phyloP scores from a whole-genome alignment of 2,888 invertebrate genomes.

The Nebria salina region DNA sequence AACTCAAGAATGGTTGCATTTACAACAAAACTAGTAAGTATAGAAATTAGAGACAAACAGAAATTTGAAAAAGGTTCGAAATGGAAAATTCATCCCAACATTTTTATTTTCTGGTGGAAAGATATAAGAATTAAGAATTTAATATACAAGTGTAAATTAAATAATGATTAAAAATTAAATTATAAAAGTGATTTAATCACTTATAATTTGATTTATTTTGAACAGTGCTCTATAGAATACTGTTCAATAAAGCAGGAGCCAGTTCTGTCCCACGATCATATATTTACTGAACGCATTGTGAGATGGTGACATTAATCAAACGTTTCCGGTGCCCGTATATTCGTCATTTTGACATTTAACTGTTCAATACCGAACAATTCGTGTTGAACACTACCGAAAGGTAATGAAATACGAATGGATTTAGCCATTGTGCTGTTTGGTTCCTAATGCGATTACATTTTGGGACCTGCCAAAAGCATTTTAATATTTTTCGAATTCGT shows the following conservation, averaged over 20 bases:
- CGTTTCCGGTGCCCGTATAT: constrained; percentile 42
- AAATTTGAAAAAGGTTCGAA: too few relatives aligned
- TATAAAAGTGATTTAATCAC: not conserved
- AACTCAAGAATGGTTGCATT: too few relatives aligned
- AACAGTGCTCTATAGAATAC: not conserved
- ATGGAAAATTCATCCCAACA: too few relatives aligned
- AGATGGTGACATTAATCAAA: constrained; percentile 33
- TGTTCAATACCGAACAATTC: constrained; percentile 12
- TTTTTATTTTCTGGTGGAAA: too few relatives aligned
- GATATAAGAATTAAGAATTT: too few relatives aligned
- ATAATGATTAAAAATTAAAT: not conserved
- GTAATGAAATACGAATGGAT: constrained; percentile 2
- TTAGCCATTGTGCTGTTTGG: not conserved
- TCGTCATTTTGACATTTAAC: constrained; percentile 41
- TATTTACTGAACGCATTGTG: constrained; percentile 25
- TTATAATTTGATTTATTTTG: not conserved
- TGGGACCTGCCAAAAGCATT: not conserved
- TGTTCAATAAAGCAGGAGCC: not conserved
- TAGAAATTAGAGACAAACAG: too few relatives aligned
- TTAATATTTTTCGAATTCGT: not conserved
- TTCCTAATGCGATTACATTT: not conserved
- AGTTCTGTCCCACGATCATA: constrained; percentile 4
- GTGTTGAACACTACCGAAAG: not conserved
- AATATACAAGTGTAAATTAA: not conserved
- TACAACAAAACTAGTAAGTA: too few relatives aligned